Evolutionary conservation across 2,797 vertebrate genomes (phyloP).

Genomic region (Scleropages formosus): DNA sequence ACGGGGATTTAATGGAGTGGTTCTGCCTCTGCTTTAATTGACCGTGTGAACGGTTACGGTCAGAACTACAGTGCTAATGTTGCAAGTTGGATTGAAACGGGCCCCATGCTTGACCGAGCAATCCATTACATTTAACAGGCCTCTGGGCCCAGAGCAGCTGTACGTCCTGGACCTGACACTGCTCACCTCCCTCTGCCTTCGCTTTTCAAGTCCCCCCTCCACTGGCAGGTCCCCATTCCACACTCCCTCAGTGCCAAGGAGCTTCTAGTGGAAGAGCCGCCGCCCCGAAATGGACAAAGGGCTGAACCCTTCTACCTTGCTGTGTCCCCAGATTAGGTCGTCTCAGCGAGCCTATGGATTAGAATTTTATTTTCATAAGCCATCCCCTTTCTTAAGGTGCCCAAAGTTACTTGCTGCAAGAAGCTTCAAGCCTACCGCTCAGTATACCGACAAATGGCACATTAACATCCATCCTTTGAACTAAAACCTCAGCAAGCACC

Average conservation of each 20-base stretch:
- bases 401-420: too few species aligned
- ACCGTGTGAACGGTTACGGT: conserved; percentile 33
- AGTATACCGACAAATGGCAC: not conserved
- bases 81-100: not conserved
- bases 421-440: too few species aligned
- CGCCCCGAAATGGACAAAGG: not conserved
- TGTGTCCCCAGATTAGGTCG: too few species aligned
- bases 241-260: too few species aligned
- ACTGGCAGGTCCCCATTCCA: not conserved
- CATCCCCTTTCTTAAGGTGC: not conserved
- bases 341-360: too few species aligned
- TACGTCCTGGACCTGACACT: conserved; percentile 42
- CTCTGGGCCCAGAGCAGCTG: conserved; percentile 42
- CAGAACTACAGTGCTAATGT: not conserved
- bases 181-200: not conserved
- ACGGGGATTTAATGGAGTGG: not conserved
- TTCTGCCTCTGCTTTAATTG: conserved; percentile 55
- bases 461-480: not conserved
- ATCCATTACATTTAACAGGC: conserved; percentile 65
- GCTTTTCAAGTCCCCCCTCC: conserved; percentile 24
- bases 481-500: not conserved
- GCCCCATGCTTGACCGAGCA: conserved; percentile 57
- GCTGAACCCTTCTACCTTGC: too few species aligned
- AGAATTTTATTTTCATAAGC: not conserved
- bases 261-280: not conserved